Conservation (phyloP, 2,888 invertebrate species). For the Nymphalis polychloros region DNA sequence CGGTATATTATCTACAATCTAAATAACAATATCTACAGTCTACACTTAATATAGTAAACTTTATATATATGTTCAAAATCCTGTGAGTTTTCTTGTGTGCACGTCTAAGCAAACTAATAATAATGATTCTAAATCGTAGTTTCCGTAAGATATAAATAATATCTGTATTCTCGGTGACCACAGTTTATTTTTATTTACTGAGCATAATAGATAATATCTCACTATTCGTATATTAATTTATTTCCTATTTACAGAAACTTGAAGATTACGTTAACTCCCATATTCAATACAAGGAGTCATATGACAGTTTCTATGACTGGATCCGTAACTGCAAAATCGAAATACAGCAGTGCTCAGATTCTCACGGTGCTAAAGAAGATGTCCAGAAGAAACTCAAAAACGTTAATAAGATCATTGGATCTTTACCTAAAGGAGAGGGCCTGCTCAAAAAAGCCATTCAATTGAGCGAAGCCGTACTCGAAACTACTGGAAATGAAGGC, state of each 20-base stretch:
- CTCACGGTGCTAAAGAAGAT: conserved; percentile 92
- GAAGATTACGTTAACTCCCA: conserved; percentile 93
- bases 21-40: no score
- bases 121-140: no score
- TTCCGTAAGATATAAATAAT: no score
- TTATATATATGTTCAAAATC: no score
- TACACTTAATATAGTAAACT: no score
- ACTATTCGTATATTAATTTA: not conserved
- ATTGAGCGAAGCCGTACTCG: conserved; percentile 87
- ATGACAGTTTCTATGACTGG: conserved; percentile 92
- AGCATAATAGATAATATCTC: no score
- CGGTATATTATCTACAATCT: no score
- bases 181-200: no score
- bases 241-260: conserved; percentile 78
- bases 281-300: conserved; percentile 91
- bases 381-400: conserved; percentile 89
- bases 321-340: conserved; percentile 89
- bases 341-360: conserved; percentile 91
- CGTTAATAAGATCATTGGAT: conserved; percentile 85
- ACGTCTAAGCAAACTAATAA: no score
- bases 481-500: conserved; percentile 90
- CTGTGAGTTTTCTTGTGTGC: no score
- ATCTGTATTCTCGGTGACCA: no score
- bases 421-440: conserved; percentile 86
- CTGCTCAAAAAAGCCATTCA: conserved; percentile 88